Percentiles rank a stretch among this genome's conserved stretches.
Conservation (phyloP, 2,888 invertebrate genomes). For the Cantharis lateralis region DNA sequence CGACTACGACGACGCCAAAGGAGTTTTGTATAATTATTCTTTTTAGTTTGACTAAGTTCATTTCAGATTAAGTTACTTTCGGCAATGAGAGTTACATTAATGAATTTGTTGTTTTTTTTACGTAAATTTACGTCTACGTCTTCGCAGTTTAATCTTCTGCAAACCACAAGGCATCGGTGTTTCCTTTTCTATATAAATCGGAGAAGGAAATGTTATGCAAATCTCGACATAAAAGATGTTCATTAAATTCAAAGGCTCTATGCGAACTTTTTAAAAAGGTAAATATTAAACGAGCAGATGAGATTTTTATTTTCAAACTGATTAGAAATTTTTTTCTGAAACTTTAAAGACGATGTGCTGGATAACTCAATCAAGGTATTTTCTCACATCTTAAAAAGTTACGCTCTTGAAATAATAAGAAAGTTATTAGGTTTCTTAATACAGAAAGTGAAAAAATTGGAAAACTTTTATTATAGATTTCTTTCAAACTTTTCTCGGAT, state of each 20-base stretch:
- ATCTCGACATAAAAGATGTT: constrained; percentile 49
- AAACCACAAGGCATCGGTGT: constrained; percentile 1
- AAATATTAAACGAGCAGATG: constrained; percentile 47
- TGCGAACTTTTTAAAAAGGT: constrained; percentile 44
- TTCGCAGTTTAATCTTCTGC: background rate
- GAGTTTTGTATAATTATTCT: constrained; percentile 21
- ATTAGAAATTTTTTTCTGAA: constrained; percentile 15
- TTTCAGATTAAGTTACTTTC: constrained; percentile 20
- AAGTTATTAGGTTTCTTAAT: constrained; percentile 20
- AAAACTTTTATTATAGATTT: constrained; percentile 26
- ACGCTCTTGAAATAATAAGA: constrained; percentile 28
- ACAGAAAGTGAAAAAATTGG: constrained; percentile 20
- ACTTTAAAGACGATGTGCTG: constrained; percentile 1
- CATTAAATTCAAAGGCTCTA: constrained; percentile 50
- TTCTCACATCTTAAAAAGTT: constrained; percentile 26
- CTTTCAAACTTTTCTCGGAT: background rate
- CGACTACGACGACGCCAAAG: background rate
- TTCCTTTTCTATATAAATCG: constrained; percentile 42
- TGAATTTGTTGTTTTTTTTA: constrained; percentile 22
- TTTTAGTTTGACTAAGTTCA: constrained; percentile 21
- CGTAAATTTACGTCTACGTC: background rate
- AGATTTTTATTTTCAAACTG: constrained; percentile 36
- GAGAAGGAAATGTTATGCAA: constrained; percentile 49
- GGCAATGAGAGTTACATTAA: constrained; percentile 12
- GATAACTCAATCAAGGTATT: constrained; percentile 28